phyloP scores from a whole-genome alignment of 2,797 vertebrate species.

The Zalophus californianus region DNA sequence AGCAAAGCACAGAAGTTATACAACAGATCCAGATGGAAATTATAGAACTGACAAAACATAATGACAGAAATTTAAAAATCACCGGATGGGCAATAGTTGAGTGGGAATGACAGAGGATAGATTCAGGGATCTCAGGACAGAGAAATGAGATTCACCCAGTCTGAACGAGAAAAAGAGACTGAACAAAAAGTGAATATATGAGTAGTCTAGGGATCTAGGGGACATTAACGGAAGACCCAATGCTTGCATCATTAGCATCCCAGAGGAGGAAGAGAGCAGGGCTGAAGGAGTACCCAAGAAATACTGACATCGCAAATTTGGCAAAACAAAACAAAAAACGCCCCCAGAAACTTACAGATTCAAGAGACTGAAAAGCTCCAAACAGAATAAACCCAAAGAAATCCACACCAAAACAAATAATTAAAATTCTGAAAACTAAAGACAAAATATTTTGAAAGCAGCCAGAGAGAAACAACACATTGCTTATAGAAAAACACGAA shows the following conservation, averaged over 20 bases:
- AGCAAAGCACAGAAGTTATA: neutral
- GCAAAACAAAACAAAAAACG: neutral
- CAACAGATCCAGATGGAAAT: neutral
- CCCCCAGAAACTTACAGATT: neutral
- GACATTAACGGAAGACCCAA: rapidly evolving
- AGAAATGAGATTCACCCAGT: neutral
- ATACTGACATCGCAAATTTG: neutral
- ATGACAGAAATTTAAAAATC: neutral
- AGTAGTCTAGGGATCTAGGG: rapidly evolving
- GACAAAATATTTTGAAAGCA: neutral
- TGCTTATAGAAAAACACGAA: too few relatives aligned
- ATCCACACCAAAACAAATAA: neutral
- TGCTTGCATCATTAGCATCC: rapidly evolving
- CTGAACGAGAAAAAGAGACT: neutral
- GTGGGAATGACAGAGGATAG: neutral
- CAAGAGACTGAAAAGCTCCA: neutral
- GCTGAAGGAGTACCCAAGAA: neutral
- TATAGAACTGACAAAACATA: neutral
- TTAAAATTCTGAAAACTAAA: neutral
- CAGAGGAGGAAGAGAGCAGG: too few relatives aligned
- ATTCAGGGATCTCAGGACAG: neutral
- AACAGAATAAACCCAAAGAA: neutral
- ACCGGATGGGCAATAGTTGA: neutral
- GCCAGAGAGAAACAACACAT: neutral
- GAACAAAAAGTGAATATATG: neutral